Percentiles rank a stretch among this genome's conserved stretches.
Evolutionary conservation across 2,888 invertebrate species (phyloP).

Genomic region (Helobdella robusta): DNA sequence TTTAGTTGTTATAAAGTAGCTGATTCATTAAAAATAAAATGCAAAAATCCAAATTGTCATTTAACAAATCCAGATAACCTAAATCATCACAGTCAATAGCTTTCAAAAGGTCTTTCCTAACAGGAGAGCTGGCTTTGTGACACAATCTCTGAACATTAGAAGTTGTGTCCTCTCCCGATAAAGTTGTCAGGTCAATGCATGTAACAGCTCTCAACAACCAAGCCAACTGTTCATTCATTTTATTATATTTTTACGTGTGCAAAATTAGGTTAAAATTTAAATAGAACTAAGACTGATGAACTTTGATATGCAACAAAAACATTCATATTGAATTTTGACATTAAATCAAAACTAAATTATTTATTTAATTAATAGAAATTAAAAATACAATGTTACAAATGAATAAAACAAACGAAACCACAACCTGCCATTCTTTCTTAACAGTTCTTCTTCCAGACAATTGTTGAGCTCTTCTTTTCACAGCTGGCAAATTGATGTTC

Average conservation of each 20-base stretch:
- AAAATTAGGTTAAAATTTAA: background rate
- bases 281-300: background rate
- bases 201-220: constrained; percentile 74
- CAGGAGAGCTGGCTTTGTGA: constrained; percentile 59
- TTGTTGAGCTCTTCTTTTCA: constrained; percentile 55
- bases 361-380: background rate
- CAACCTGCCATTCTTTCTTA: constrained; percentile 54
- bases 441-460: constrained; percentile 52
- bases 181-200: constrained; percentile 82
- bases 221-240: constrained; percentile 40
- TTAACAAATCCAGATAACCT: constrained; percentile 34
- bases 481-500: constrained; percentile 54
- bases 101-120: constrained; percentile 47
- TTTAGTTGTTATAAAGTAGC: background rate
- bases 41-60: background rate
- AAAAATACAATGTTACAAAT: background rate
- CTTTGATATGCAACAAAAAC: too few species aligned
- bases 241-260: background rate
- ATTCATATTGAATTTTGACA: too few species aligned
- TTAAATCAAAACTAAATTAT: too few species aligned
- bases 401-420: background rate
- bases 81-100: constrained; percentile 42
- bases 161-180: constrained; percentile 62
- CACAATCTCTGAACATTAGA: constrained; percentile 73
- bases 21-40: too few species aligned